These are phyloP conservation scores for Sander vitreus DNA, from an alignment of 2,113 vertebrate genomes.

Conservation along the genomic window DNA sequence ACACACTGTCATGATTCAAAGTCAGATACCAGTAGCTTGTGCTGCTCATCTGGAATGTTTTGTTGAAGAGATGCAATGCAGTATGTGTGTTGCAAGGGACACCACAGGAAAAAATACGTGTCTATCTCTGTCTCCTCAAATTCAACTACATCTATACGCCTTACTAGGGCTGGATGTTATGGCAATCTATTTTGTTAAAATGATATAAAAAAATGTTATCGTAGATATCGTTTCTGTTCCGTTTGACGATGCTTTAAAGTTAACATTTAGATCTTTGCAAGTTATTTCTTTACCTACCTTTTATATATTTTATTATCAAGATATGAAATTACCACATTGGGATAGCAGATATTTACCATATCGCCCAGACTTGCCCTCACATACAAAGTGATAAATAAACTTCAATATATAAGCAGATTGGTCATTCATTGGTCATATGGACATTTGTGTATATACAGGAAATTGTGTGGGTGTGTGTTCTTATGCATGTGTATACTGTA, in stretches of 20 bases:
- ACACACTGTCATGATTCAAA: conserved; percentile 50
- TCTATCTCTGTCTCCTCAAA: not conserved
- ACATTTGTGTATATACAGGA: not conserved
- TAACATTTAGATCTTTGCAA: no score
- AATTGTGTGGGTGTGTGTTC: not conserved
- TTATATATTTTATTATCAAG: no score
- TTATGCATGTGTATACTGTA: not conserved
- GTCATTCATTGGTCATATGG: not conserved
- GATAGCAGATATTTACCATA: no score
- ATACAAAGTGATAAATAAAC: conserved; percentile 3
- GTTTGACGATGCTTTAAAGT: no score
- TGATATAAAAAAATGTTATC: no score
- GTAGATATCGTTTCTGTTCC: no score
- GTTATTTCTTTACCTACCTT: no score
- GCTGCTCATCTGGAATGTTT: conserved; percentile 43
- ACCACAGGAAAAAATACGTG: not conserved
- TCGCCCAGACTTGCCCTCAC: not conserved
- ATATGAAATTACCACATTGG: no score
- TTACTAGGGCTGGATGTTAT: no score
- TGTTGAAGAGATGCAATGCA: conserved; percentile 11
- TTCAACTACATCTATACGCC: not conserved
- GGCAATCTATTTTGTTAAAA: no score
- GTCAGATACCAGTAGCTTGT: conserved; percentile 48
- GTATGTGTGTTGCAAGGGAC: not conserved
- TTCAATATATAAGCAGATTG: conserved; percentile 10